These are phyloP conservation scores for Eledona agricola DNA, from an alignment of 2,888 invertebrate genomes.

Conservation along the genomic window DNA sequence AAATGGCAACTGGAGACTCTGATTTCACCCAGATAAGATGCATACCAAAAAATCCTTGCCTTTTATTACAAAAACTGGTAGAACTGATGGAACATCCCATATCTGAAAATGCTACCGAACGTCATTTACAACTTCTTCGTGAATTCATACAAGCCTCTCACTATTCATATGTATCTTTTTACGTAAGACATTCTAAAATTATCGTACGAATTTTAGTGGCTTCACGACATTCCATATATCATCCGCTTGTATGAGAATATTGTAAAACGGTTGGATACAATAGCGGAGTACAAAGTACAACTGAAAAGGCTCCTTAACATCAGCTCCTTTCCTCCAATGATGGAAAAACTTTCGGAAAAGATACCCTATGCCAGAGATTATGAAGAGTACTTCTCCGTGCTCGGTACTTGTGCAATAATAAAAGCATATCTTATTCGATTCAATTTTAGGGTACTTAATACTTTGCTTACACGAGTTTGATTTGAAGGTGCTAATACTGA, in stretches of 20 bases:
- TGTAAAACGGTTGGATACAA: slow-evolving; percentile 4
- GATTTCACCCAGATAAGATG: neutral
- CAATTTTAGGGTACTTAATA: slow-evolving; percentile 23
- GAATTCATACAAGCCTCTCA: slow-evolving; percentile 18
- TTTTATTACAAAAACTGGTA: slow-evolving; percentile 14
- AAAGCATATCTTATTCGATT: neutral
- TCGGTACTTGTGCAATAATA: too few species aligned
- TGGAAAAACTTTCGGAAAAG: slow-evolving; percentile 14
- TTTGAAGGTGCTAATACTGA: slow-evolving; percentile 15
- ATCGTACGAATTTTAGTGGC: slow-evolving; percentile 4
- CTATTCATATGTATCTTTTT: slow-evolving; percentile 29
- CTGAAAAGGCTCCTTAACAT: slow-evolving; percentile 12
- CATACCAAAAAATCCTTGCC: slow-evolving; percentile 13
- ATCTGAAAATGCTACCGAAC: slow-evolving; percentile 12
- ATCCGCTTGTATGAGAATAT: slow-evolving; percentile 23
- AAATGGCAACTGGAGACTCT: slow-evolving; percentile 19
- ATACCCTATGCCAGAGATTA: slow-evolving; percentile 16
- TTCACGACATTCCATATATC: slow-evolving; percentile 22
- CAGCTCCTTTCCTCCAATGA: slow-evolving; percentile 22
- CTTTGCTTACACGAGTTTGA: slow-evolving; percentile 16
- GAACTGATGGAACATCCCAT: slow-evolving; percentile 28
- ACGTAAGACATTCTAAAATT: neutral
- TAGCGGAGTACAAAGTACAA: slow-evolving; percentile 8
- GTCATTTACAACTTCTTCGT: slow-evolving; percentile 12
- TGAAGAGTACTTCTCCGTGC: slow-evolving; percentile 22